A percentile compares a stretch with the other conserved stretches of the same genome.
phyloP scores from a whole-genome alignment of 1,140 invertebrate genomes.

The Geopemphigus sp. region DNA sequence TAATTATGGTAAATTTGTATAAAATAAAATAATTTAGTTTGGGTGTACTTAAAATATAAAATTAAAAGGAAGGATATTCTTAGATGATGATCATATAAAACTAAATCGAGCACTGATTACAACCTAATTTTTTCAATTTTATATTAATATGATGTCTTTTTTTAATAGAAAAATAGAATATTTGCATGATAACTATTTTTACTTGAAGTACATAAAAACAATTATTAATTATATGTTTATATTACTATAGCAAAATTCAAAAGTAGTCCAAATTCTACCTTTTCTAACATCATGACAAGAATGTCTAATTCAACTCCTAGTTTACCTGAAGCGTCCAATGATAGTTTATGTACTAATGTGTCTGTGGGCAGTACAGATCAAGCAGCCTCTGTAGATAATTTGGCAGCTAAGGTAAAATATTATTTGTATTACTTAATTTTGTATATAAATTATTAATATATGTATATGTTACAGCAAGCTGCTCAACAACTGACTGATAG shows the following conservation, averaged over 20 bases:
- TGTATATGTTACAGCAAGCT: slow-evolving; percentile 63
- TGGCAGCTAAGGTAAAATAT: slow-evolving; percentile 69
- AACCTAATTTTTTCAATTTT: not conserved
- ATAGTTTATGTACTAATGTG: slow-evolving; percentile 57
- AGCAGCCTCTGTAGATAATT: slow-evolving; percentile 84
- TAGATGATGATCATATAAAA: not conserved
- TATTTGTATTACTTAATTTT: not conserved
- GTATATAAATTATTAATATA: slow-evolving; percentile 3
- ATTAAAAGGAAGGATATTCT: not conserved
- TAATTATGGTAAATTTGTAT: not conserved
- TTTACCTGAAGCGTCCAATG: slow-evolving; percentile 79
- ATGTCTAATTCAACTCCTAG: slow-evolving; percentile 94
- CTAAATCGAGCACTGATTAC: slow-evolving; percentile 7
- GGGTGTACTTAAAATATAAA: not conserved
- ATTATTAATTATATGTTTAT: not conserved
- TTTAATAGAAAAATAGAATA: slow-evolving; percentile 6
- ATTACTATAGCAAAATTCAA: slow-evolving; percentile 10
- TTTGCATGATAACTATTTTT: slow-evolving; percentile 15
- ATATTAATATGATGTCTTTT: not conserved
- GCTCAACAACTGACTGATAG: slow-evolving; percentile 87
- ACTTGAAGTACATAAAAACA: not conserved
- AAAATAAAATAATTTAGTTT: not conserved
- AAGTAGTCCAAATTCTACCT: slow-evolving; percentile 16
- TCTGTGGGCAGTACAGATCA: slow-evolving; percentile 87
- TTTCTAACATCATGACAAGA: slow-evolving; percentile 54